Evolutionary conservation across 2,113 vertebrate genomes (phyloP).

Genomic region (Melanerpes aurifrons): DNA sequence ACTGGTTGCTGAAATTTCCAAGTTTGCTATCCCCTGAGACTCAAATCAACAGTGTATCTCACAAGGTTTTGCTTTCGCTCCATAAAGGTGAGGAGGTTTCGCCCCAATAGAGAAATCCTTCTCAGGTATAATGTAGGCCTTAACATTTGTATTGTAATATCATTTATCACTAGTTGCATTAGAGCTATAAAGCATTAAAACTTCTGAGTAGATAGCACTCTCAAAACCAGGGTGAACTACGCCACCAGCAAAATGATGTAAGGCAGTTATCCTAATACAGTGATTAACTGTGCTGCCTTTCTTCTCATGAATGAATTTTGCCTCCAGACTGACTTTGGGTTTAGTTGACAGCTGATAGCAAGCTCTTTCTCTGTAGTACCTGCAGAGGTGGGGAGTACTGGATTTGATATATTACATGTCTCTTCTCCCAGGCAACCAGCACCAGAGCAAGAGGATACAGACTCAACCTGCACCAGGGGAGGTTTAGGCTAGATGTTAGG

Average conservation of each 20-base stretch:
- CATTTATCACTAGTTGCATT: neutral
- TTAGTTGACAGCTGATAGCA: neutral
- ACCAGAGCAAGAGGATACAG: too few species aligned
- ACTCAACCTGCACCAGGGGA: too few species aligned
- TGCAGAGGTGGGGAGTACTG: neutral
- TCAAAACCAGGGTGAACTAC: neutral
- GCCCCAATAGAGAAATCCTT: neutral
- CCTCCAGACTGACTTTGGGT: neutral
- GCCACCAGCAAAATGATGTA: neutral
- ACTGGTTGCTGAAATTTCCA: neutral
- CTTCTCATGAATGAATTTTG: neutral
- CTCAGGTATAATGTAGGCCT: neutral
- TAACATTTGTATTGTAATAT: neutral
- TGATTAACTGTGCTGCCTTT: neutral
- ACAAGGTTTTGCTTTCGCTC: neutral
- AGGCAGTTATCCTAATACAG: neutral
- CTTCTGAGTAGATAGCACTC: neutral
- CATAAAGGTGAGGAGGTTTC: neutral
- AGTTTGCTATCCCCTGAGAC: neutral
- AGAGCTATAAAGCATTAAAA: neutral
- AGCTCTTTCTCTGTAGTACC: neutral
- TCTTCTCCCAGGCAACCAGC: too few species aligned
- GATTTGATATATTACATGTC: neutral
- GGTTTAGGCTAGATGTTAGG: too few species aligned
- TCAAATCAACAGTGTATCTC: neutral